phyloP scores from a whole-genome alignment of 2,888 invertebrate species.

The Muschampia plurimacula region DNA sequence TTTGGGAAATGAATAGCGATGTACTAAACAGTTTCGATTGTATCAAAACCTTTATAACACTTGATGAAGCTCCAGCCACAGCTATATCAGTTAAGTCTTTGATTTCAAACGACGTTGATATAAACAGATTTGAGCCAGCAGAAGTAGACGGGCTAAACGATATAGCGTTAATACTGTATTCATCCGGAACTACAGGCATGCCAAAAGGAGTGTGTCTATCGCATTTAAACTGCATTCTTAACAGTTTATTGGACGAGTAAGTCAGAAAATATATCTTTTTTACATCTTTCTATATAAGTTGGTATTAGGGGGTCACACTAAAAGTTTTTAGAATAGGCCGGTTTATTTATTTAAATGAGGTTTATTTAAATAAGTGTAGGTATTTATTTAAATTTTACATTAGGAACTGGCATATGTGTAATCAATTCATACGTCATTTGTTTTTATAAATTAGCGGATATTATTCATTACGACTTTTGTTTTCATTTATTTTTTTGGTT shows the following conservation, averaged over 20 bases:
- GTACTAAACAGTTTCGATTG: slow-evolving; percentile 57
- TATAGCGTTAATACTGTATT: slow-evolving; percentile 83
- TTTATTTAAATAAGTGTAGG: no score
- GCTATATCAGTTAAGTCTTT: slow-evolving; percentile 56
- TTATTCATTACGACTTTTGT: no score
- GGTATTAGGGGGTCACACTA: neutral
- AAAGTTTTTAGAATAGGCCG: no score
- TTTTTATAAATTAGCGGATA: no score
- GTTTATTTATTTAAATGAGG: no score
- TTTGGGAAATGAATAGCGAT: slow-evolving; percentile 71
- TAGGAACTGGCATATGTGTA: no score
- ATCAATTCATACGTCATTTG: no score
- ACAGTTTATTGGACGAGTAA: slow-evolving; percentile 64
- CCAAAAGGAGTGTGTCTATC: slow-evolving; percentile 88
- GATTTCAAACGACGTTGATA: slow-evolving; percentile 53
- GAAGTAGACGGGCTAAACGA: slow-evolving; percentile 73
- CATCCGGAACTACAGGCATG: slow-evolving; percentile 89
- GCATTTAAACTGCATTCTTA: slow-evolving; percentile 83
- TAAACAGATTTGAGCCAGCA: slow-evolving; percentile 68
- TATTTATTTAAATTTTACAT: no score
- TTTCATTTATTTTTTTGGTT: no score
- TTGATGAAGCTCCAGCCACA: slow-evolving; percentile 55
- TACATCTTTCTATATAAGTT: neutral
- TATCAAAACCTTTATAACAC: slow-evolving; percentile 58
- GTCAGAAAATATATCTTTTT: slow-evolving; percentile 44